Conservation (phyloP, 2,113 vertebrate species). For the Ciconia stormi region DNA sequence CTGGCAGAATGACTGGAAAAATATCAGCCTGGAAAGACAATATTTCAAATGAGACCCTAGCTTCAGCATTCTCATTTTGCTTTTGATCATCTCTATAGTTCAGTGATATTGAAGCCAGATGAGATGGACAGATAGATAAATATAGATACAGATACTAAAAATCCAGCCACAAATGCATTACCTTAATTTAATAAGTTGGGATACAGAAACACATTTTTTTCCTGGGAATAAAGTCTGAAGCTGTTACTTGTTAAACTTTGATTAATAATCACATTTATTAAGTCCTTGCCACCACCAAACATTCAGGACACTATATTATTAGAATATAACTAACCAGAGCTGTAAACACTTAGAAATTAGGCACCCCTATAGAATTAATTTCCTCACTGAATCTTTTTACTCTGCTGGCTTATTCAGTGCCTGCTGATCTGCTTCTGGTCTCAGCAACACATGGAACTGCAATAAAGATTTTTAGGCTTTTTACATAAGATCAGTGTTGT, state of each 20-base stretch:
- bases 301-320: background rate
- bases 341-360: background rate
- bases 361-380: background rate
- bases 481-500: background rate
- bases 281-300: background rate
- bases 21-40: conserved; percentile 36
- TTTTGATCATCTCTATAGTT: conserved; percentile 23
- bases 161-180: background rate
- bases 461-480: background rate
- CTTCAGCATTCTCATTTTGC: background rate
- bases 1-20: conserved; percentile 53
- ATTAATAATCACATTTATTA: background rate
- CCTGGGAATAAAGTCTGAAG: background rate
- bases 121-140: background rate
- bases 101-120: background rate
- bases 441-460: background rate
- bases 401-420: background rate
- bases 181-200: background rate
- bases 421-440: background rate
- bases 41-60: conserved; percentile 26
- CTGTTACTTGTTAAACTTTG: background rate
- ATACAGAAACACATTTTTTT: background rate
- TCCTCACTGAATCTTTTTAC: background rate
- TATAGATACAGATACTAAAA: background rate
- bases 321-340: background rate